A percentile compares a stretch with the other conserved stretches of the same genome.
Conservation (phyloP, 92 coral and sea anemone genomes). For the Bergia puertoricense region DNA sequence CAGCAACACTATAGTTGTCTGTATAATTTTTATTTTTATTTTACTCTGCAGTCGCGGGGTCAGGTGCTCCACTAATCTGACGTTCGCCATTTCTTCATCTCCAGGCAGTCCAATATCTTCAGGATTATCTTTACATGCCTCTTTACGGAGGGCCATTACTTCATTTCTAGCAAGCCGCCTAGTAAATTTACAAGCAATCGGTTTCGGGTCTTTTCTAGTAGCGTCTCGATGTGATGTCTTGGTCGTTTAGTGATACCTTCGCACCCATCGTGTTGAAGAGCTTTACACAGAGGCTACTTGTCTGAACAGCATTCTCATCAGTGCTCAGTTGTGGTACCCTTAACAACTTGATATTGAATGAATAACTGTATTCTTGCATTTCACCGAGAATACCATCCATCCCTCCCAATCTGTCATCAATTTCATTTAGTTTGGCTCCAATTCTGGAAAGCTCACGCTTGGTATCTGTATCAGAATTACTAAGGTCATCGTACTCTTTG, state of each 20-base stretch:
- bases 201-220: not conserved
- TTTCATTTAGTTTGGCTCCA: no score
- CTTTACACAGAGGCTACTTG: not conserved
- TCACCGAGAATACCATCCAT: no score
- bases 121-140: not conserved
- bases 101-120: not conserved
- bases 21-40: no score
- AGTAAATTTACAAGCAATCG: not conserved
- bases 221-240: not conserved
- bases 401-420: no score
- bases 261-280: not conserved
- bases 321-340: not conserved
- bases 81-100: not conserved
- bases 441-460: no score
- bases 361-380: not conserved
- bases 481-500: no score
- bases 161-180: not conserved
- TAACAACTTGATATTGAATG: not conserved
- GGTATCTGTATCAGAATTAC: no score
- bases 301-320: not conserved
- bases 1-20: no score
- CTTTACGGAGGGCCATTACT: not conserved
- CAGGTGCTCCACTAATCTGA: not conserved
- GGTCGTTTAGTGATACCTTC: not conserved
- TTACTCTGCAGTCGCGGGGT: not conserved